phyloP scores from a whole-genome alignment of 2,888 invertebrate genomes.

The Cartodere bifasciata region DNA sequence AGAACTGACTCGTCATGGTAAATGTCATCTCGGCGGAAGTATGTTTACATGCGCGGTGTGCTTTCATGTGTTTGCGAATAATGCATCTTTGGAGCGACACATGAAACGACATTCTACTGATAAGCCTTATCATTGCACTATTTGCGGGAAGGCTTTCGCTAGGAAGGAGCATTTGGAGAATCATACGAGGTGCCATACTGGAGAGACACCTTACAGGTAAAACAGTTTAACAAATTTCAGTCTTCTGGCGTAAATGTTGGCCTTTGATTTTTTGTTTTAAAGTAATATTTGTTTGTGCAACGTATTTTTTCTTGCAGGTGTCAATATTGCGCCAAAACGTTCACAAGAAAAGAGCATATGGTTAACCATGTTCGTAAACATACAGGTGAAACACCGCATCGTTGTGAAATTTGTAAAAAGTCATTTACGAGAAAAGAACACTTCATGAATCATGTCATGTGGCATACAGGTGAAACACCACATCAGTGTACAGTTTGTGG shows the following conservation, averaged over 20 bases:
- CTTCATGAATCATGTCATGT: slow-evolving; percentile 70
- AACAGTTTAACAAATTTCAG: too few species aligned
- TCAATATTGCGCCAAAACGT: slow-evolving; percentile 63
- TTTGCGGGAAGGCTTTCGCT: slow-evolving; percentile 77
- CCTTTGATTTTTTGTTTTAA: too few species aligned
- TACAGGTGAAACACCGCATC: slow-evolving; percentile 63
- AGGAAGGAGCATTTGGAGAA: slow-evolving; percentile 79
- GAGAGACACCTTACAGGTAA: slow-evolving; percentile 71
- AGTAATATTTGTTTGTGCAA: too few species aligned
- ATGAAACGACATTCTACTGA: slow-evolving; percentile 72
- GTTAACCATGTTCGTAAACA: slow-evolving; percentile 65
- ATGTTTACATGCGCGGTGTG: slow-evolving; percentile 63
- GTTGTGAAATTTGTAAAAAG: slow-evolving; percentile 67
- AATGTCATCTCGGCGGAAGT: slow-evolving; percentile 69
- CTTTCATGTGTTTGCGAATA: slow-evolving; percentile 63
- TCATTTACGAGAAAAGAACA: slow-evolving; percentile 67
- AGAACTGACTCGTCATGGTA: slow-evolving; percentile 70
- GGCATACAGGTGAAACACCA: slow-evolving; percentile 76
- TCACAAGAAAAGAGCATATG: slow-evolving; percentile 67
- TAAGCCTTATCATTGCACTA: slow-evolving; percentile 73
- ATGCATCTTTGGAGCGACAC: slow-evolving; percentile 58
- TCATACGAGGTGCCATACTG: slow-evolving; percentile 66
- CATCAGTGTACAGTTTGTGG: slow-evolving; percentile 80
- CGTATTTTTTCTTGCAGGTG: too few species aligned
- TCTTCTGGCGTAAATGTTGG: too few species aligned